Base-by-base conservation (phyloP, 2,797 vertebrate genomes). In the Muscicapa striata region DNA sequence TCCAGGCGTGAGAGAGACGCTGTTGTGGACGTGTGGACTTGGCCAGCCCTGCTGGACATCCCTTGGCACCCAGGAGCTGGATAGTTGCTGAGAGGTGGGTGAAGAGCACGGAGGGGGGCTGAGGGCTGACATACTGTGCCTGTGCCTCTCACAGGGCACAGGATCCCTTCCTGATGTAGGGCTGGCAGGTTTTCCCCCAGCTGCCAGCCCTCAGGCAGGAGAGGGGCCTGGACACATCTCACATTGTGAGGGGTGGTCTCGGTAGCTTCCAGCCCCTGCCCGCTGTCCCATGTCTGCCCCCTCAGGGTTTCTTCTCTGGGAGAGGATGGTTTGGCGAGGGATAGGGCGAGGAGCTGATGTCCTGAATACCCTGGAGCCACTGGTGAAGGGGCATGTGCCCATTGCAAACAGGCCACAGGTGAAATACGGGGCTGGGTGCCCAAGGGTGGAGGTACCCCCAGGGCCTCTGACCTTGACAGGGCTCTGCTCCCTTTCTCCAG, bases 81-180 rank as follows among this genome's bases (percentile, higher is more conserved):
- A 87, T 1, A 14, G 59, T 84, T 85, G 76, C 89, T 43, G 66
- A 94, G 82, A 96, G 93, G 93, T 94, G 90, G 74, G 94, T 95
- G 77, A 79, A 61, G 80, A 84, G 38, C 13, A 3, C 4, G 32
- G 32, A 59, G 5, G 0, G 6, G 58, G 45, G 19, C 34, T 66
- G 55, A 49, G 66, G 38, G 29, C 34, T 78, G 36, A 76, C 3
- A 1, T 2, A 1, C 1, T 15, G 41, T 48, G 48, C 38, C 38
- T 32, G n/a, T 3, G 2, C 24, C 14, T 77, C 48, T 62, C 2
- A 3, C 23, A 70, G 52, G 16, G 30, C n/a, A 45, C 2, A 1
- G 38, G 45, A 70, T 58, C 52, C 57, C 34, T 59, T 90, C 30
- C 46, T 0, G 0, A 21, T 3, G 0, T 0, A 11, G n/a, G 67